Conservation (phyloP, 2,797 vertebrate genomes). For the Brotula barbata region DNA sequence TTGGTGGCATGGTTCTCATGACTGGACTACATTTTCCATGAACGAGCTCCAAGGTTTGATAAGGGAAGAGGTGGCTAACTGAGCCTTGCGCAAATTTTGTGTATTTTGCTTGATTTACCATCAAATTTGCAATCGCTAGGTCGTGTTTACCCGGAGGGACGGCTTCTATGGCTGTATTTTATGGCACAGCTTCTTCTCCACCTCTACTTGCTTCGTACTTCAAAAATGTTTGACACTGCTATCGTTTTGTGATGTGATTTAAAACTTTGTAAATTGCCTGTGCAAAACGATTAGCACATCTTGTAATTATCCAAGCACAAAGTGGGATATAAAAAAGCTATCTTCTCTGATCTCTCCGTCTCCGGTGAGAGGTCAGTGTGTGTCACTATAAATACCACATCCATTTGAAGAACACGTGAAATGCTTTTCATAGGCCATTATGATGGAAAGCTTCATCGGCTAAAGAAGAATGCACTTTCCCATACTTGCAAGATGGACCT, state of each 20-base stretch:
- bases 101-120: too few species aligned
- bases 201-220: background rate
- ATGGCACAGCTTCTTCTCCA: too few species aligned
- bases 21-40: too few species aligned
- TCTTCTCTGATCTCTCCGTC: constrained; percentile 7
- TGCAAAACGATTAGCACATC: constrained; percentile 13
- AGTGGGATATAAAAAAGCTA: background rate
- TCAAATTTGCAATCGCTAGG: too few species aligned
- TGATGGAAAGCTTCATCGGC: constrained; percentile 3
- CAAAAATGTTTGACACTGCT: constrained; percentile 4
- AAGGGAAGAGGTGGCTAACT: too few species aligned
- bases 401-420: constrained; percentile 9
- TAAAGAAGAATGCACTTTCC: constrained; percentile 9
- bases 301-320: constrained; percentile 28
- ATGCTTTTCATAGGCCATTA: constrained; percentile 7
- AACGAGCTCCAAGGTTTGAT: too few species aligned
- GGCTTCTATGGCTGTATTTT: background rate
- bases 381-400: constrained; percentile 22
- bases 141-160: too few species aligned
- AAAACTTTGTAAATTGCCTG: background rate
- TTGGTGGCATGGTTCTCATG: too few species aligned
- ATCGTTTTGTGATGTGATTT: constrained; percentile 18
- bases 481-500: background rate
- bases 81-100: too few species aligned
- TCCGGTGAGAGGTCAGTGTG: constrained; percentile 7